Evolutionary conservation across 2,888 invertebrate species (phyloP), one percentile per base, ranked within the genome.

Genomic region (Thymelicus sylvestris): DNA sequence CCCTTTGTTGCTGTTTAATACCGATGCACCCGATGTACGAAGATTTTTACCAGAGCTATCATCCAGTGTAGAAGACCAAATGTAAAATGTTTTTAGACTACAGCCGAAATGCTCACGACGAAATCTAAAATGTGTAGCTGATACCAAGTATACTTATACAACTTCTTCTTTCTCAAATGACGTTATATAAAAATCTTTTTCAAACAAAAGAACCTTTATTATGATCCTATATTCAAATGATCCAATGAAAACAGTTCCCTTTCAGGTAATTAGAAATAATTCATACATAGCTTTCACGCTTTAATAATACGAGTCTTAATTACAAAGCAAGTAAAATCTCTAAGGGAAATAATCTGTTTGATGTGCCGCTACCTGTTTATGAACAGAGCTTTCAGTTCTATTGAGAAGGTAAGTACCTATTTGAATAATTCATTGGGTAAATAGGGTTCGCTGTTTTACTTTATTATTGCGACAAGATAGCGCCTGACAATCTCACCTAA

Each of bases 321-420:
- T 81, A 83, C 76, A 82, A 77, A 76, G 79, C 72, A 73, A 55
- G 24, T n/a, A 57, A 70, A 39, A 60, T 48, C 62, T n/a, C 47
- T 19, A 63, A 31, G 44, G 13, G 47, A 60, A 65, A 63, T 69
- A 76, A 75, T 77, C 74, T 74, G 71, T 76, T 78, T 76, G 74
- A 76, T 69, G 69, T 59, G 60, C 41, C 5, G 59, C 59, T 39
- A 59, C 59, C n/a, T 52, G 52, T 55, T 64, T 48, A 19, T 64
- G 57, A 63, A 69, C 7, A 57, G 47, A 64, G 68, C 41, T 60
- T 61, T 61, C 38, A 64, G 31, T 15, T 48, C 48, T 50, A 69
- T 70, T 38, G 41, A 12, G 38, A 60, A 60, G 65, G 47, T 61
- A 60, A 8, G 48, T 60, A 59, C 6, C 39, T 50, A 57, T 39